Base-by-base conservation (phyloP, 2,888 invertebrate species). In the Taenaris catops region DNA sequence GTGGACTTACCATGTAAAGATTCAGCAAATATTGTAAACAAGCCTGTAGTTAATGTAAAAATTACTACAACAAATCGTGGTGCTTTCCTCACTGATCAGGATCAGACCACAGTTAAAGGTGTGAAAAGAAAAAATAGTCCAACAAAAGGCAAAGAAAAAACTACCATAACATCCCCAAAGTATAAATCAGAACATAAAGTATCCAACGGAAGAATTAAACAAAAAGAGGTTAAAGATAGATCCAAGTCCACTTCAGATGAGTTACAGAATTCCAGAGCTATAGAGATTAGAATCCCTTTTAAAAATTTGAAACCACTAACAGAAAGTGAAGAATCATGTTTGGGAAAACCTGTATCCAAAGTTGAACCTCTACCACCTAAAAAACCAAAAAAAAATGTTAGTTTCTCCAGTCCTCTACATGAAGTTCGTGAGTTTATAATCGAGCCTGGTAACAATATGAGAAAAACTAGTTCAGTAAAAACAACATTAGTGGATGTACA, bases 41-140 rank as follows among this genome's bases (percentile, higher is more conserved):
- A 70, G 57, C 32, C 47, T 36, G 47, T 58, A 24, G 48, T 53
- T 25, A 67, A 63, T 58, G 76, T 86, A 0, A 91, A 89, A 62
- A 47, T 89, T 4, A 88, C 89, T 0, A 49, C 65, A 9, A 73
- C 75, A 14, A 90, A 89, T 47, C 79, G 91, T 14, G 89, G 89
- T 0, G 89, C 88, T 19, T 89, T 90, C 53, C 66, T 91, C 25
- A 74, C 72, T 8, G 73, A 80, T 51, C 35, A 51, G 20, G 51
- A 49, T 18, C 50, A 63, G 49, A 46, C 48, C 28, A 46, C 57
- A 38, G 58, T 63, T 1, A 66, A 68, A 49, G 62, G 69, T 34
- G 63, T 53, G 11, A 64, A 66, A 38, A 58, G 54, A 51, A 70
- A 63, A 41, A 51, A 49, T 17, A 55, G 43, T 16, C 44, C 49